Base-by-base conservation (phyloP, 2,113 vertebrate genomes). In the Hippopotamus amphibius region DNA sequence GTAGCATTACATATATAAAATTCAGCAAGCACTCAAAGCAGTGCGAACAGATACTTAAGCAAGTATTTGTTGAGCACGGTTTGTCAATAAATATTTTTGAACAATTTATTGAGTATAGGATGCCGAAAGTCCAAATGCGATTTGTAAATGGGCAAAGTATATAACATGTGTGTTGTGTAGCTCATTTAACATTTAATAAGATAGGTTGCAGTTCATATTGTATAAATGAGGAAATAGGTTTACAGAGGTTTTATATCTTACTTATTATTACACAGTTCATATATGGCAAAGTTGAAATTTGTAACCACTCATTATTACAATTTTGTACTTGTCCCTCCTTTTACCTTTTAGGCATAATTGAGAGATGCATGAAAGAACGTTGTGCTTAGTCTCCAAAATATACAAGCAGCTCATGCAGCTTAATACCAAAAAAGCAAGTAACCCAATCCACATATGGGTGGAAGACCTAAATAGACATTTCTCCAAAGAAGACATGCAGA, bases 101-200 rank as follows among this genome's bases (percentile, higher is more conserved):
- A 14, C 57, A 74, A 50, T 74, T 79, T 77, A 61, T 48, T 92
- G 48, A 80, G 8, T 84, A 6, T 69, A 90, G 11, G 16, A 11
- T 55, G 2, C 17, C 33, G 48, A 71, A 87, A 41, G 79, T 86
- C 37, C 48, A 92, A 48, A 33, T 87, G 14, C 43, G 5, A 90
- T 6, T 80, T 77, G 7, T 50, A 82, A 92, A 33, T 85, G 5
- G 41, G 50, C 5, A 81, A 77, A 94, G 22, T 37, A 74, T 61
- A 13, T 55, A 50, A 30, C 21, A 89, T 55, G 9, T 59, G 17
- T 66, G 26, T 48, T 81, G 1, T 21, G 41, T 72, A 82, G 57
- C 11, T 74, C 43, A 33, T 41, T 95, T 81, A 95, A 65, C 10
- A 24, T 71, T 90, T 93, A 89, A 74, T 50, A 88, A 91, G 22